Percentiles rank a stretch among this genome's conserved stretches.
Conservation (phyloP, 1,140 invertebrate genomes). For the fruit fly (Drosophila melanogaster) region DNA sequence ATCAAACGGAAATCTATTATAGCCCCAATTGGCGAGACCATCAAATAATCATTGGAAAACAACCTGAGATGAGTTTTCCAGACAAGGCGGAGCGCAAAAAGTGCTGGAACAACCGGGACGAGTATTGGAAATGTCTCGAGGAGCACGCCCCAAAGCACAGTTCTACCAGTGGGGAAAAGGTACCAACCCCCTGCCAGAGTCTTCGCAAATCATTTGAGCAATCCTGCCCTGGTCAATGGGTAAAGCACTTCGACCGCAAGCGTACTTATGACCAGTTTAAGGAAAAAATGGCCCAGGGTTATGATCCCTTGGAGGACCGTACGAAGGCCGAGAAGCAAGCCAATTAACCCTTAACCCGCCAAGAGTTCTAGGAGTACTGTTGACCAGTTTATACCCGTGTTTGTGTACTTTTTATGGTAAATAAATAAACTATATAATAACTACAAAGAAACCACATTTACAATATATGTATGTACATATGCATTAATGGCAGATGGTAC, state of each 20-base stretch:
- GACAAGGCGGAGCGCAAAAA: constrained; percentile 91
- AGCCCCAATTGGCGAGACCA: not conserved
- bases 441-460: constrained; percentile 3
- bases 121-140: constrained; percentile 96
- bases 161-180: constrained; percentile 79
- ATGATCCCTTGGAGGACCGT: constrained; percentile 87
- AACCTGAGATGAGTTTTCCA: constrained; percentile 91
- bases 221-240: constrained; percentile 94
- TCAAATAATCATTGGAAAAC: not conserved
- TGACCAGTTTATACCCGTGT: constrained; percentile 3
- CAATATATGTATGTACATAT: too few species aligned
- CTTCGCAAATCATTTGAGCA: constrained; percentile 92
- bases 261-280: constrained; percentile 95
- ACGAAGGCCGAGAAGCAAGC: constrained; percentile 24
- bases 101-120: constrained; percentile 94
- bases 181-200: constrained; percentile 88
- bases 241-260: constrained; percentile 97
- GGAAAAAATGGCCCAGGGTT: constrained; percentile 94
- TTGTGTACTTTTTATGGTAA: constrained; percentile 61
- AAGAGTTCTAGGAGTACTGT: not conserved
- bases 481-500: too few species aligned
- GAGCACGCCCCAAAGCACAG: constrained; percentile 86
- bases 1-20: too few species aligned
- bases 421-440: constrained; percentile 54
- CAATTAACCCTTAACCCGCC: constrained; percentile 20